Evolutionary conservation across 2,888 invertebrate species (phyloP).

Genomic region (Euplagia quadripunctaria): DNA sequence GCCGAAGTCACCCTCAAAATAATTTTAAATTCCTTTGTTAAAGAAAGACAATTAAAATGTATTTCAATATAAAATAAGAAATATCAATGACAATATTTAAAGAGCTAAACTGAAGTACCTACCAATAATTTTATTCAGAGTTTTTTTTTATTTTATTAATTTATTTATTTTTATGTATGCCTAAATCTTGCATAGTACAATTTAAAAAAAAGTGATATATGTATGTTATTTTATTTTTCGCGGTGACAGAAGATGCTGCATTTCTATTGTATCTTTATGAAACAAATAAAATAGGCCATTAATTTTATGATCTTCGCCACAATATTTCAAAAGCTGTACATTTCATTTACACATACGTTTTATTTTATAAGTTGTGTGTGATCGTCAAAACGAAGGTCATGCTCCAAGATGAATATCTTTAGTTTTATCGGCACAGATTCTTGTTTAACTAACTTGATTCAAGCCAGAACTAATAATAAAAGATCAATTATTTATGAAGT

Average conservation of each 20-base stretch:
- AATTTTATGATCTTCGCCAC: background rate
- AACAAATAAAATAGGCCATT: background rate
- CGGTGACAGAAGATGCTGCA: background rate
- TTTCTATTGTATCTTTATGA: background rate
- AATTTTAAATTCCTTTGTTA: slow-evolving; percentile 29
- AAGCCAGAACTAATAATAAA: slow-evolving; percentile 39
- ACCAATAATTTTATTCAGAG: background rate
- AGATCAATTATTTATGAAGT: slow-evolving; percentile 44
- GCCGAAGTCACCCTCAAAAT: slow-evolving; percentile 55
- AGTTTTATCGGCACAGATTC: slow-evolving; percentile 32
- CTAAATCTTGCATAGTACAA: too few relatives aligned
- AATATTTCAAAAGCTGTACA: background rate
- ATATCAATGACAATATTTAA: background rate
- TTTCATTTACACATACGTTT: background rate
- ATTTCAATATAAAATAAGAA: background rate
- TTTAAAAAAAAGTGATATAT: background rate
- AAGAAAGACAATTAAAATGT: slow-evolving; percentile 1
- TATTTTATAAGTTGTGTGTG: background rate
- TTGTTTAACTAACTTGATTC: slow-evolving; percentile 40
- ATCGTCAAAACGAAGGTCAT: slow-evolving; percentile 33
- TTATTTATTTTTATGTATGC: too few relatives aligned
- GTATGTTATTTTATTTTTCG: background rate
- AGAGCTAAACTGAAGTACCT: background rate
- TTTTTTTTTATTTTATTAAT: too few relatives aligned
- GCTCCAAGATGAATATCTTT: slow-evolving; percentile 40